Percentiles rank a stretch among this genome's conserved stretches.
phyloP scores from a whole-genome alignment of 2,888 invertebrate species.

The Cryptocheilus praepositus region DNA sequence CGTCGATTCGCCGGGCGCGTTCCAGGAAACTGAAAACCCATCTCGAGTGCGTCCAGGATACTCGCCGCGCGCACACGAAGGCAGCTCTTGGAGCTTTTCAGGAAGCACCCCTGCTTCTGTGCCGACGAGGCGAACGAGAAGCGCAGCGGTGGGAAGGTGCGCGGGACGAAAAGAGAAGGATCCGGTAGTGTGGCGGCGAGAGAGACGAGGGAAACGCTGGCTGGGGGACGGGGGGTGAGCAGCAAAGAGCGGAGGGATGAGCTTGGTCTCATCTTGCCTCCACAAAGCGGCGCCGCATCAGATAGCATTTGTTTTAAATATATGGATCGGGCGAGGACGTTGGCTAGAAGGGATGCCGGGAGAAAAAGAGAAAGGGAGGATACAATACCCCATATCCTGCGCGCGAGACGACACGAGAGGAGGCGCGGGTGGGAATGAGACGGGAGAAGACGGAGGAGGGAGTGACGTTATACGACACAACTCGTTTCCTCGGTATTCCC shows the following conservation, averaged over 20 bases:
- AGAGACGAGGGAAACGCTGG: slow-evolving; percentile 14
- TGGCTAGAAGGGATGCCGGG: slow-evolving; percentile 31
- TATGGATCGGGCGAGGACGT: slow-evolving; percentile 67
- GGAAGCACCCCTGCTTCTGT: slow-evolving; percentile 58
- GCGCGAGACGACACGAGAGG: slow-evolving; percentile 48
- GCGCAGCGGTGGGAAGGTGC: slow-evolving; percentile 12
- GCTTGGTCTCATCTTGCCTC: slow-evolving; percentile 68
- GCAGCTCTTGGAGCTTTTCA: slow-evolving; percentile 51
- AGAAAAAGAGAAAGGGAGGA: slow-evolving; percentile 54
- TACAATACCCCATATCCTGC: slow-evolving; percentile 70
- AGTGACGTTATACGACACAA: slow-evolving; percentile 62
- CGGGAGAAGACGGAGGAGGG: slow-evolving; percentile 5
- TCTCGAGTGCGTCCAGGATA: slow-evolving; percentile 24
- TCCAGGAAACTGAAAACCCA: slow-evolving; percentile 21
- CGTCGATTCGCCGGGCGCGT: not conserved
- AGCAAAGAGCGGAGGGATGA: slow-evolving; percentile 55
- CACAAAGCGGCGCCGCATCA: slow-evolving; percentile 72
- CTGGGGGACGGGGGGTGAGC: slow-evolving; percentile 36
- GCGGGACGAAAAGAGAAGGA: slow-evolving; percentile 24
- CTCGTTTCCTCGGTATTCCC: slow-evolving; percentile 64
- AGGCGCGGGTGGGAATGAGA: slow-evolving; percentile 29
- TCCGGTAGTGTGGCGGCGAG: slow-evolving; percentile 18
- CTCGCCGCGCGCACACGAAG: slow-evolving; percentile 20
- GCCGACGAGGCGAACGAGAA: slow-evolving; percentile 44
- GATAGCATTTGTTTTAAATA: slow-evolving; percentile 75